Evolutionary conservation across 2,797 vertebrate genomes (phyloP).

Genomic region (Channa striata): DNA sequence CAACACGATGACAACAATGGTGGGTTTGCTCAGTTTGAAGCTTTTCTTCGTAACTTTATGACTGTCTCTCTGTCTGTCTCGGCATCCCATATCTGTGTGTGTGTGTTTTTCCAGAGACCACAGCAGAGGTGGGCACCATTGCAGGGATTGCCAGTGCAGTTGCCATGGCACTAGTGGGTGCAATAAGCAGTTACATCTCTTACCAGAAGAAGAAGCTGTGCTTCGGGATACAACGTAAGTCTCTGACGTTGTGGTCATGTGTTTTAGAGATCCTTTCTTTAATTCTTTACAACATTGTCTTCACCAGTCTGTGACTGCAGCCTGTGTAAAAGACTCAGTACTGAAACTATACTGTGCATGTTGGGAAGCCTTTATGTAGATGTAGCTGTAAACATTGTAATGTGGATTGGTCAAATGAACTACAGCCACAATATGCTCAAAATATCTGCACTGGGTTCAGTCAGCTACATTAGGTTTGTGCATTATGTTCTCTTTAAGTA

Average conservation of each 20-base stretch:
- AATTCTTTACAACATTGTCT: not conserved
- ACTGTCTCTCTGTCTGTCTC: not conserved
- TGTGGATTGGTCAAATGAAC: too few species aligned
- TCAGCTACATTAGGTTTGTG: too few species aligned
- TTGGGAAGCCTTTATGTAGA: too few species aligned
- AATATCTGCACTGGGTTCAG: too few species aligned
- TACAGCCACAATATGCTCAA: too few species aligned
- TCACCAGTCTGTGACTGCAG: not conserved
- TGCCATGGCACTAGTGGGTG: constrained; percentile 91
- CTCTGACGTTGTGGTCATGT: not conserved
- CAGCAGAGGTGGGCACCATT: constrained; percentile 90
- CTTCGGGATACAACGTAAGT: constrained; percentile 95
- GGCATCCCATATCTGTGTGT: not conserved
- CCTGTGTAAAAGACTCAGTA: not conserved
- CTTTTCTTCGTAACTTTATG: not conserved
- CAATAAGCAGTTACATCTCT: constrained; percentile 93
- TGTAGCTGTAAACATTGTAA: too few species aligned
- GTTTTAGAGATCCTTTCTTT: too few species aligned
- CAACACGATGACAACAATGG: constrained; percentile 68
- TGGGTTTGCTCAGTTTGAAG: constrained; percentile 42
- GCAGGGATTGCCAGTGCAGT: constrained; percentile 92
- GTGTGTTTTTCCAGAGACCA: constrained; percentile 59
- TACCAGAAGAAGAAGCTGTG: constrained; percentile 99
- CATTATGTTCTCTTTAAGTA: too few species aligned
- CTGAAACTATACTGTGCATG: not conserved